Evolutionary conservation across 2,888 invertebrate genomes (phyloP).

Genomic region (Acanthosepion lycidas): DNA sequence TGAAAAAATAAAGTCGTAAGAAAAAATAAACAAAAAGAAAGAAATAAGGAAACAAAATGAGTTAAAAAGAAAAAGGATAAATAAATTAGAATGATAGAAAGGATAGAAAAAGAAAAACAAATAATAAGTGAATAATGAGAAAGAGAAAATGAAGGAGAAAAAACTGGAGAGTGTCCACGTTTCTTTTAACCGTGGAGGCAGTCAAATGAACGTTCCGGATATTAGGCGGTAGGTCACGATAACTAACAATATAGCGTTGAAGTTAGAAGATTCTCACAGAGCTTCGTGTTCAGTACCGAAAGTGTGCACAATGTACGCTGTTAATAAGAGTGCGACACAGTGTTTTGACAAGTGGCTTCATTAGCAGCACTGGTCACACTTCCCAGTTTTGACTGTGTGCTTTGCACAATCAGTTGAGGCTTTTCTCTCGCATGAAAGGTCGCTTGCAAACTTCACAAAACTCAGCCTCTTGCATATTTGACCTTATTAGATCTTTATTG

Average conservation of each 20-base stretch:
- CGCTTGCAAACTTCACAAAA: neutral
- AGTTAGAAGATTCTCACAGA: neutral
- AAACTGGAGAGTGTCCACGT: neutral
- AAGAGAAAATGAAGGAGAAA: too few relatives aligned
- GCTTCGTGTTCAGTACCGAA: neutral
- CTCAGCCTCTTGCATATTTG: neutral
- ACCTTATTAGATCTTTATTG: conserved; percentile 33
- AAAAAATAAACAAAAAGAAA: too few relatives aligned
- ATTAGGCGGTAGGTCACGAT: neutral
- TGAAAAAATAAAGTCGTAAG: too few relatives aligned
- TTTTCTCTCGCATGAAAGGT: neutral
- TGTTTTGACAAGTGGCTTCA: neutral
- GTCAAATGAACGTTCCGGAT: conserved; percentile 14
- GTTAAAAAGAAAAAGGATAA: too few relatives aligned
- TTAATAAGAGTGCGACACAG: conserved; percentile 18
- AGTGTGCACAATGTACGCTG: neutral
- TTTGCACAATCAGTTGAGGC: neutral
- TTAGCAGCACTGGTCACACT: conserved; percentile 33
- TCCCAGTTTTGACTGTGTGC: conserved; percentile 2
- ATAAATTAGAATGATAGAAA: too few relatives aligned
- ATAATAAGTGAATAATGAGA: neutral
- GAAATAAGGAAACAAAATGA: too few relatives aligned
- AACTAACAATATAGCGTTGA: conserved; percentile 33
- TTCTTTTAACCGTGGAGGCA: neutral
- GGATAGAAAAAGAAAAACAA: neutral